Percentiles rank a stretch among this genome's conserved stretches.
Evolutionary conservation across 2,797 vertebrate genomes (phyloP).

Genomic region (Neostethus bicornis): DNA sequence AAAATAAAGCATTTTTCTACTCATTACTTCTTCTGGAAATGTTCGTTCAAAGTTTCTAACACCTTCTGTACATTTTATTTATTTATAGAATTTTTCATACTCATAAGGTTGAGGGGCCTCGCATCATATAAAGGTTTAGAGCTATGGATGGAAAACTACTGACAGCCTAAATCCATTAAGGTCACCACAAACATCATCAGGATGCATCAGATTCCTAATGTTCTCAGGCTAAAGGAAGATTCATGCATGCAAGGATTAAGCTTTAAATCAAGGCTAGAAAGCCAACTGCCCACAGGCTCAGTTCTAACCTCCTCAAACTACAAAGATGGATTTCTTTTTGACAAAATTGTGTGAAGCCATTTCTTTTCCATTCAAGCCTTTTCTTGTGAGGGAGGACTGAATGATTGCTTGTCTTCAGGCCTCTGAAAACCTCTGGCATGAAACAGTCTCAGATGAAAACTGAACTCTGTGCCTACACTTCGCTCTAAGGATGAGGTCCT

Average conservation of each 20-base stretch:
- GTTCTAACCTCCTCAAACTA: not conserved
- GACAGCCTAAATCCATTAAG: not conserved
- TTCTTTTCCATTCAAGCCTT: not conserved
- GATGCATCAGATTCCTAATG: not conserved
- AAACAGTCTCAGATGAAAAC: not conserved
- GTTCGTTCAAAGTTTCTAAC: not conserved
- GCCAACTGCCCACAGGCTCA: not conserved
- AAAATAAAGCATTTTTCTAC: no score
- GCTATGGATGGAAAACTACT: not conserved
- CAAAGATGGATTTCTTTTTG: not conserved
- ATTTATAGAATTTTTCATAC: not conserved
- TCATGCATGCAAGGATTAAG: not conserved
- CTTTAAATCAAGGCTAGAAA: not conserved
- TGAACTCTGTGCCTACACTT: not conserved
- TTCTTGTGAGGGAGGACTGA: not conserved
- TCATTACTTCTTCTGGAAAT: not conserved
- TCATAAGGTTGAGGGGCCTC: not conserved
- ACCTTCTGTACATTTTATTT: not conserved
- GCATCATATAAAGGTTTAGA: not conserved
- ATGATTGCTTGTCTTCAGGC: not conserved
- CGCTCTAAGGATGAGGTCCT: not conserved
- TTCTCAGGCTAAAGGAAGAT: not conserved
- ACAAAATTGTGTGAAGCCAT: not conserved
- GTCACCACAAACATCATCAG: not conserved
- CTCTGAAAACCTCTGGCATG: not conserved